A percentile compares a stretch with the other conserved stretches of the same genome.
These are phyloP conservation scores for Rhagologus leucostigma DNA, from an alignment of 2,113 vertebrate genomes.

Conservation along the genomic window DNA sequence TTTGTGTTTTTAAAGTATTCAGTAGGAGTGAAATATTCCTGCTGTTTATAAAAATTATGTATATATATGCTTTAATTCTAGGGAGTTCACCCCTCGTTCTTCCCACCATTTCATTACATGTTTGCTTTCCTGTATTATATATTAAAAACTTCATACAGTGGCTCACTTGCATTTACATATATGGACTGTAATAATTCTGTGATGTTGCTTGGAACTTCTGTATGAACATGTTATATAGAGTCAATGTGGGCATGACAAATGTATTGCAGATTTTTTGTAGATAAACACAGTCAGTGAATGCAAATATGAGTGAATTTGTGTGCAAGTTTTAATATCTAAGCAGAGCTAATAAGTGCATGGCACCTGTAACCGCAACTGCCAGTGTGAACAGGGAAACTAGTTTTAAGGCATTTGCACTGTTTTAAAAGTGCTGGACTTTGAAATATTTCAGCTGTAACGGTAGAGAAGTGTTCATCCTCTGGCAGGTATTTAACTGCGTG, in stretches of 20 bases:
- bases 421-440: not conserved
- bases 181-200: slow-evolving; percentile 16
- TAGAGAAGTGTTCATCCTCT: not conserved
- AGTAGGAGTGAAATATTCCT: slow-evolving; percentile 11
- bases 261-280: slow-evolving; percentile 22
- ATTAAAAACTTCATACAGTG: slow-evolving; percentile 21
- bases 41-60: not conserved
- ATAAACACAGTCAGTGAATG: slow-evolving; percentile 26
- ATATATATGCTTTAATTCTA: not conserved
- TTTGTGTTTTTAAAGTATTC: not conserved
- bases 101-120: slow-evolving; percentile 27
- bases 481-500: not conserved
- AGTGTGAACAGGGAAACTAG: not conserved
- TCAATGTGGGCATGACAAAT: slow-evolving; percentile 12
- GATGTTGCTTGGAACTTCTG: slow-evolving; percentile 41
- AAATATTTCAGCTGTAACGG: not conserved
- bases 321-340: slow-evolving; percentile 32
- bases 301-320: slow-evolving; percentile 16
- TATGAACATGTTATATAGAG: slow-evolving; percentile 42
- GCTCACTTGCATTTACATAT: slow-evolving; percentile 47
- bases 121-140: not conserved
- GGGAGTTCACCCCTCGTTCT: slow-evolving; percentile 32
- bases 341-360: not conserved
- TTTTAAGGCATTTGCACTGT: not conserved
- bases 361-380: slow-evolving; percentile 39